Evolutionary conservation across 2,888 invertebrate species (phyloP), one percentile per base, ranked within the genome.

Genomic region (Drosophila infuscata): DNA sequence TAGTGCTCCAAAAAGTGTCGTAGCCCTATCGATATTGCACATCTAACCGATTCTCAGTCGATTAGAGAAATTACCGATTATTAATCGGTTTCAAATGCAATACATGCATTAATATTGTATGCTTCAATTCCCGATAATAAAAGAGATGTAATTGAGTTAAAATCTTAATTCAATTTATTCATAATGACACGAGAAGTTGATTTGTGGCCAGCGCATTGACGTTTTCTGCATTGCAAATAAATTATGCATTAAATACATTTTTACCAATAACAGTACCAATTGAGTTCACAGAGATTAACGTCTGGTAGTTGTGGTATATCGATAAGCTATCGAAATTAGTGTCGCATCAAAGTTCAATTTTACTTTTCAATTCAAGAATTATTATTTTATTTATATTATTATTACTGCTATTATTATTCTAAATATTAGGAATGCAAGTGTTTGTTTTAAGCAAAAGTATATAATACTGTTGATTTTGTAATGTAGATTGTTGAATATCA

Each of bases 1-100:
- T 76, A 76, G 74, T 78, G 79, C 74, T 78, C 38, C 70, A 59
- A 36, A 62, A 76, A 51, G 32, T 62, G 54, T 62, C 70, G 53
- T 49, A 41, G n/a, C 38, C 36, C 52, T 63, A 74, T 76, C 74
- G 76, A 74, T 62, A 48, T 63, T 56, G 67, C 4, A 12, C 20
- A 35, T 35, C 12, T 17, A 7, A 17, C 30, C 35, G 68, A 43
- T 57, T 49, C 15, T 11, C 25, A 57, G 60, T 51, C 58, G 62
- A 62, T 46, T 25, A 1, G 4, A 12, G 3, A 25, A 4, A 4
- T 11, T n/a, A 15, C 6, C 68, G 68, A 67, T 68, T 20, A 46
- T 7, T 15, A 25, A 52, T 67, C 67, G 67, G 48, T 48, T 49
- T 25, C 2, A 48, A 29, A 33, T 38, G 1, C 15, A 25, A 3